Evolutionary conservation across 2,113 vertebrate species (phyloP).

Genomic region (Dipodomys merriami): DNA sequence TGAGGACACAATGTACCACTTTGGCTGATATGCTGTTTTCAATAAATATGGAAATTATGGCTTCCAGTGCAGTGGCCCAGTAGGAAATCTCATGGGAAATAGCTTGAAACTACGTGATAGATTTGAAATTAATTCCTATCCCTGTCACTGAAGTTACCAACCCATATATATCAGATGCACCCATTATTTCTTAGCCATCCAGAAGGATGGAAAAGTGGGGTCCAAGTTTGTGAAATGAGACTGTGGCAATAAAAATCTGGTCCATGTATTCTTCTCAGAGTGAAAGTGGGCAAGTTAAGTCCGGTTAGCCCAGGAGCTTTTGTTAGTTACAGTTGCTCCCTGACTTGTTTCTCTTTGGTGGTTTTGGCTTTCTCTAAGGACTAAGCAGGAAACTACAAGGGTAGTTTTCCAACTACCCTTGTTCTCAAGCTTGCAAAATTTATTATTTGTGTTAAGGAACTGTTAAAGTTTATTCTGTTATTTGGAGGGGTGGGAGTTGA

Average conservation of each 20-base stretch:
- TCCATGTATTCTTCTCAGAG: conserved; percentile 37
- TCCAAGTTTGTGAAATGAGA: conserved; percentile 62
- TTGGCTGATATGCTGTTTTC: conserved; percentile 83
- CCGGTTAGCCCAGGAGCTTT: background rate
- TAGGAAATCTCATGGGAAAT: conserved; percentile 84
- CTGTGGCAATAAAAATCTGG: conserved; percentile 27
- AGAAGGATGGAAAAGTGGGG: conserved; percentile 58
- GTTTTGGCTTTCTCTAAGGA: background rate
- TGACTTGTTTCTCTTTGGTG: background rate
- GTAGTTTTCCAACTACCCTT: background rate
- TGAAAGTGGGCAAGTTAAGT: conserved; percentile 44
- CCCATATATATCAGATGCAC: conserved; percentile 73
- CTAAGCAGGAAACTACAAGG: background rate
- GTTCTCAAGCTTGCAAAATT: background rate
- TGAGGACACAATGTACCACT: conserved; percentile 78
- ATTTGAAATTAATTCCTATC: conserved; percentile 85
- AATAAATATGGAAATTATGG: conserved; percentile 88
- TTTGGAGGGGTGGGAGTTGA: background rate
- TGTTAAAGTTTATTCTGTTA: background rate
- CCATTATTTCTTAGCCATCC: conserved; percentile 74
- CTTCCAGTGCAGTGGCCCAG: conserved; percentile 73
- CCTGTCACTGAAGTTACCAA: conserved; percentile 35
- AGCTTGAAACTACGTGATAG: conserved; percentile 84
- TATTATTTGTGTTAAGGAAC: background rate
- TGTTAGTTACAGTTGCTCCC: background rate